Conservation (phyloP, 2,797 vertebrate genomes). For the Moxostoma hubbsi region DNA sequence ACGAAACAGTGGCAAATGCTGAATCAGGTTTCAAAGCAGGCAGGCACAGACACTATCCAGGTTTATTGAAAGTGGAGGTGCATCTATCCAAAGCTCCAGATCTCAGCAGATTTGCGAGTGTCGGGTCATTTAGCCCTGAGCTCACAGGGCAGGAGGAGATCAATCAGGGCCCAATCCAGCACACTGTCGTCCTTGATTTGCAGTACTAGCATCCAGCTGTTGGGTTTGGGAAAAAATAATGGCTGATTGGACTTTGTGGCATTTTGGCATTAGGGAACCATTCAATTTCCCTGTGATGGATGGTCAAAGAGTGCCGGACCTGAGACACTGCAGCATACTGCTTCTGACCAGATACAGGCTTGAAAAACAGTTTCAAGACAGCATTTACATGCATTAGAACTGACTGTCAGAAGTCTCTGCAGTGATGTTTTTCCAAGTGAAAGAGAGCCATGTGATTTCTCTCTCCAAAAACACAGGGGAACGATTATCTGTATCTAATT, state of each 20-base stretch:
- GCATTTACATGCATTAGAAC: slow-evolving; percentile 37
- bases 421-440: slow-evolving; percentile 17
- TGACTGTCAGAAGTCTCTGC: slow-evolving; percentile 8
- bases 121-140: slow-evolving; percentile 67
- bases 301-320: slow-evolving; percentile 64
- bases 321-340: slow-evolving; percentile 57
- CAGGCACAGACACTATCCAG: slow-evolving; percentile 29
- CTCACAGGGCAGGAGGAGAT: slow-evolving; percentile 62
- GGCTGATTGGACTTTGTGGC: slow-evolving; percentile 69
- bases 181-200: slow-evolving; percentile 67
- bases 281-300: slow-evolving; percentile 78
- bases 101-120: slow-evolving; percentile 54
- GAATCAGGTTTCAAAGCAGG: slow-evolving; percentile 38
- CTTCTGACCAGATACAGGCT: slow-evolving; percentile 49
- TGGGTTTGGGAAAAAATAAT: slow-evolving; percentile 62
- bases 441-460: slow-evolving; percentile 8
- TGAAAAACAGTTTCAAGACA: slow-evolving; percentile 48
- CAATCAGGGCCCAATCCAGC: slow-evolving; percentile 70
- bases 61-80: slow-evolving; percentile 43
- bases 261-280: slow-evolving; percentile 74
- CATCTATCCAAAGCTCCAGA: slow-evolving; percentile 42
- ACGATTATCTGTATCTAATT: slow-evolving; percentile 29
- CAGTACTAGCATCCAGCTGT: slow-evolving; percentile 70
- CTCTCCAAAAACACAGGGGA: slow-evolving; percentile 29
- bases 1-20: slow-evolving; percentile 39